Percentiles rank a stretch among this genome's conserved stretches.
phyloP scores from a whole-genome alignment of 2,888 invertebrate species.

The Eupithecia insigniata region DNA sequence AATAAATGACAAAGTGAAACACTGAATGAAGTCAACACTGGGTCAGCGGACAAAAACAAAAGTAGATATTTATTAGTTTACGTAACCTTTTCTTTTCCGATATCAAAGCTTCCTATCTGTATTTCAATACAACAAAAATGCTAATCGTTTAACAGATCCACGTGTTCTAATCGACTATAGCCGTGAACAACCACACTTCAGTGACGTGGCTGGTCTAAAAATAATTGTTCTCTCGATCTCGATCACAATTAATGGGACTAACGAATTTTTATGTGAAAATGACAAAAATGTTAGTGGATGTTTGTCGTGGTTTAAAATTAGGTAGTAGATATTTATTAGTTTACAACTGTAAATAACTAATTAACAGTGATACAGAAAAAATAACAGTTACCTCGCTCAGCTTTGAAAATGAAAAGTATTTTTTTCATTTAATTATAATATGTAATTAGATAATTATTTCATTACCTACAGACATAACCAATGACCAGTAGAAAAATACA shows the following conservation, averaged over 20 bases:
- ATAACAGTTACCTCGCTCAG: not conserved
- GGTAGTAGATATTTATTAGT: not conserved
- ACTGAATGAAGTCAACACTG: too few relatives aligned
- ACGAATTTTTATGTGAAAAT: slow-evolving; percentile 15
- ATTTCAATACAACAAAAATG: not conserved
- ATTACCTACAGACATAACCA: too few relatives aligned
- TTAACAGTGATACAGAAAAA: not conserved
- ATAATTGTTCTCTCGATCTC: slow-evolving; percentile 20
- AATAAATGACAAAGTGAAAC: too few relatives aligned
- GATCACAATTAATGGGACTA: slow-evolving; percentile 21
- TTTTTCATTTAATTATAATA: too few relatives aligned
- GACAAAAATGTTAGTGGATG: not conserved
- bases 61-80: too few relatives aligned
- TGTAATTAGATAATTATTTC: too few relatives aligned
- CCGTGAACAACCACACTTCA: slow-evolving; percentile 13
- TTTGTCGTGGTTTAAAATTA: not conserved
- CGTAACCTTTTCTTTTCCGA: too few relatives aligned
- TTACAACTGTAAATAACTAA: not conserved
- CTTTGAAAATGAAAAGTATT: not conserved
- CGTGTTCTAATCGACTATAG: slow-evolving; percentile 12
- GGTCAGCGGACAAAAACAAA: too few relatives aligned
- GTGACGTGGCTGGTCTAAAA: slow-evolving; percentile 22
- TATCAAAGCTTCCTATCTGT: not conserved
- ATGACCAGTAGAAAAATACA: too few relatives aligned
- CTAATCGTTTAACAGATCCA: not conserved